Conservation (phyloP, 1,140 invertebrate species). For the Neoseiulus cucumeris region DNA sequence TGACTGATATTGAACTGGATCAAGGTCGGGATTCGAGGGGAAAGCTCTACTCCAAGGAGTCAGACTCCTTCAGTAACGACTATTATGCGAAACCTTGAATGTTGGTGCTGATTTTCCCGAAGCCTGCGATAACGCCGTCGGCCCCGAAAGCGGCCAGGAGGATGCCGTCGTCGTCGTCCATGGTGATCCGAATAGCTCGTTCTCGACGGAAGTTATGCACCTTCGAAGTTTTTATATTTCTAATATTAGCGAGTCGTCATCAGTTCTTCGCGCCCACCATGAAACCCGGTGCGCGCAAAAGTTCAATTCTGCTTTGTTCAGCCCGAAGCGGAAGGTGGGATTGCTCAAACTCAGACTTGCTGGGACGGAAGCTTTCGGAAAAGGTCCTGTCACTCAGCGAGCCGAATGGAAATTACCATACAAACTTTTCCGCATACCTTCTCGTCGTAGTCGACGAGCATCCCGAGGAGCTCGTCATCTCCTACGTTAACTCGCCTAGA, state of each 20-base stretch:
- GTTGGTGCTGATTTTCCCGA: constrained; percentile 4
- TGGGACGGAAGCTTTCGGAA: too few species aligned
- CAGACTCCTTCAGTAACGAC: neutral
- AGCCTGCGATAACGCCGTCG: neutral
- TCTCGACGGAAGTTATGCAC: constrained; percentile 8
- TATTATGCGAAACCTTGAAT: constrained; percentile 6
- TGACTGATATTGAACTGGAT: too few species aligned
- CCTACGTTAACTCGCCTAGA: neutral
- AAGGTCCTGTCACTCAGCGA: too few species aligned
- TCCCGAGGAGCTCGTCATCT: neutral
- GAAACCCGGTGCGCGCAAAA: too few species aligned
- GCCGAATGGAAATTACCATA: too few species aligned
- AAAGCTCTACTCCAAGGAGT: neutral
- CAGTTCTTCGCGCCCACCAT: too few species aligned
- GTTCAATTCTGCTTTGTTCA: too few species aligned
- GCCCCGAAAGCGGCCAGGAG: neutral
- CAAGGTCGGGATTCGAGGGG: too few species aligned
- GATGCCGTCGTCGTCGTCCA: constrained; percentile 3
- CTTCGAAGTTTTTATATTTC: neutral
- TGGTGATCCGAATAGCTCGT: neutral
- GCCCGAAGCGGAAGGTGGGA: too few species aligned
- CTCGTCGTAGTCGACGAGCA: constrained; percentile 10
- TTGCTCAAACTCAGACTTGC: too few species aligned
- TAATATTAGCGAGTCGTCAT: too few species aligned
- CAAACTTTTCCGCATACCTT: neutral